Evolutionary conservation across 1,140 invertebrate genomes (phyloP), one percentile per base, ranked within the genome.

Genomic region (Bombus pyrosoma): DNA sequence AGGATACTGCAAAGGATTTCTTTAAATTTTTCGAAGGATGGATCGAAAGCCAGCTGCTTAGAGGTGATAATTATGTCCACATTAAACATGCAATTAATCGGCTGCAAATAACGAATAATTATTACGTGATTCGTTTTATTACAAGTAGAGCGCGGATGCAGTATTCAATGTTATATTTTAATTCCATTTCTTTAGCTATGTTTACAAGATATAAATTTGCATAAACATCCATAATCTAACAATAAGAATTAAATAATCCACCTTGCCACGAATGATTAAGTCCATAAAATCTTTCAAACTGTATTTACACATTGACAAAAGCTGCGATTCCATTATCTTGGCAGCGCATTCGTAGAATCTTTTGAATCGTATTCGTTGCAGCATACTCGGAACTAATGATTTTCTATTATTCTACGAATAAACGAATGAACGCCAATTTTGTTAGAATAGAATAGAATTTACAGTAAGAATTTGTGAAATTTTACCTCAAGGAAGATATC

Each of bases 271-370:
- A 57, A 97, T 95, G 68, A 98, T 96, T 85, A 98, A 98, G 86
- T 97, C 94, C 28, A 97, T 96, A 92, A 97, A 98, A 87, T 98
- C 97, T 80, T 96, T 94, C 85, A 98, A 95, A 47, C 97, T 98
- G 77, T 96, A 96, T 68, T 98, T 95, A 87, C 97, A 97, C 68
- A 98, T 95, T 22, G 96, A 96, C 93, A 98, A 97, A 47, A 99
- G 95, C 92, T 98, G 98, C 87, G 97, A 97, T 8, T 98, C 98
- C 98, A 99, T 99, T 80, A 99, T 95, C 57, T 97, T 97, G 15
- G 97, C 97, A 2, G 98, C 96, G 91, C 97, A 98, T 90, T 98
- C 97, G 92, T 98, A 99, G 95, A 99, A 99, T 47, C 96, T 96
- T 92, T 97, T 97, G 91, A 98, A 96, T 91, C 96, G 96, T 41